These are phyloP conservation scores for Solenopsis fugax DNA, from an alignment of 1,140 invertebrate species.

Conservation along the genomic window DNA sequence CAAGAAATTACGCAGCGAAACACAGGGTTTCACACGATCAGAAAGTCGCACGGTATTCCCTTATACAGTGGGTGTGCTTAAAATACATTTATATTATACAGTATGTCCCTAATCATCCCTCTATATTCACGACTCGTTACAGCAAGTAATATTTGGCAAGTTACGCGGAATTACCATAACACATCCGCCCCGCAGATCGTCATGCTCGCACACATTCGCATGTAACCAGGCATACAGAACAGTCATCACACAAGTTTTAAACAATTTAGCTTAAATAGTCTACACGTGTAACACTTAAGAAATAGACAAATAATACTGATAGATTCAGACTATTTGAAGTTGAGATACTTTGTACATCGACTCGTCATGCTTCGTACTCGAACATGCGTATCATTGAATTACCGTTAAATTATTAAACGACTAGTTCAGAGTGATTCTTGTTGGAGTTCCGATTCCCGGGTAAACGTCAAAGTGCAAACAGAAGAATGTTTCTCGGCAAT, in stretches of 20 bases:
- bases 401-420: slow-evolving; percentile 32
- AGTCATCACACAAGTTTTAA: slow-evolving; percentile 48
- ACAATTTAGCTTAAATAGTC: slow-evolving; percentile 47
- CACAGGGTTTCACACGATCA: slow-evolving; percentile 59
- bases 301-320: slow-evolving; percentile 75
- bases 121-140: slow-evolving; percentile 15
- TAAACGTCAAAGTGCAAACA: slow-evolving; percentile 31
- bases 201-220: slow-evolving; percentile 9
- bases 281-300: slow-evolving; percentile 65
- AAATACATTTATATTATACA: slow-evolving; percentile 59
- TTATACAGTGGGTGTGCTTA: slow-evolving; percentile 53
- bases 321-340: slow-evolving; percentile 69
- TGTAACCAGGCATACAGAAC: slow-evolving; percentile 3
- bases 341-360: slow-evolving; percentile 54
- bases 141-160: slow-evolving; percentile 49
- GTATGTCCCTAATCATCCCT: slow-evolving; percentile 31
- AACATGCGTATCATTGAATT: not conserved
- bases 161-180: slow-evolving; percentile 44
- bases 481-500: not conserved
- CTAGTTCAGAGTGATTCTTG: slow-evolving; percentile 60
- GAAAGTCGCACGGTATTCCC: slow-evolving; percentile 57
- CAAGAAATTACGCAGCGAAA: slow-evolving; percentile 63
- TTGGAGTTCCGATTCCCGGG: slow-evolving; percentile 15
- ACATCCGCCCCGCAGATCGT: slow-evolving; percentile 27
- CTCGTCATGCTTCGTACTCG: not conserved